Conservation (phyloP, 2,888 invertebrate species). For the Chrysolina americana region DNA sequence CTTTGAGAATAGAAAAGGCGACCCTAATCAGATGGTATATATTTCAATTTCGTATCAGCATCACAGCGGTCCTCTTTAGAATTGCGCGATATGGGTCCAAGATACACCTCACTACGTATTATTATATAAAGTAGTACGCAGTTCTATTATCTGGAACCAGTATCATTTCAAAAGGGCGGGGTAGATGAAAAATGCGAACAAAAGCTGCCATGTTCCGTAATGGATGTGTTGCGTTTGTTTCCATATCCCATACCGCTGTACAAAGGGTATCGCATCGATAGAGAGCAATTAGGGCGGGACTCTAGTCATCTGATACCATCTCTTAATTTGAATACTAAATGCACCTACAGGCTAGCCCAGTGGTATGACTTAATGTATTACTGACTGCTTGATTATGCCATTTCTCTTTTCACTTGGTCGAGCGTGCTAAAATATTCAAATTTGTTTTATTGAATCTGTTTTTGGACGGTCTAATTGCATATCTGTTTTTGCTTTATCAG, state of each 20-base stretch:
- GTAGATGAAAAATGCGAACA: constrained; percentile 63
- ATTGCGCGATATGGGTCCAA: constrained; percentile 28
- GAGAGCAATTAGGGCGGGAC: constrained; percentile 68
- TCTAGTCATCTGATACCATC: constrained; percentile 67
- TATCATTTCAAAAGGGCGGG: constrained; percentile 65
- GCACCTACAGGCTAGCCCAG: constrained; percentile 57
- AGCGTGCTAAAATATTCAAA: constrained; percentile 42
- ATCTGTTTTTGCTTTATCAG: background rate
- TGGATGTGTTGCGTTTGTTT: constrained; percentile 67
- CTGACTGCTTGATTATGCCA: constrained; percentile 45
- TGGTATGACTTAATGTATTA: constrained; percentile 52
- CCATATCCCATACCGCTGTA: constrained; percentile 64
- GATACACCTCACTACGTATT: constrained; percentile 25
- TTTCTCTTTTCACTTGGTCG: constrained; percentile 38
- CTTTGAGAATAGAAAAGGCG: background rate
- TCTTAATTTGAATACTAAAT: constrained; percentile 66
- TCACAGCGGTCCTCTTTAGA: constrained; percentile 21
- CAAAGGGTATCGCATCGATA: constrained; percentile 67
- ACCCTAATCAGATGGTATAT: constrained; percentile 20
- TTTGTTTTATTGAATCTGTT: constrained; percentile 19
- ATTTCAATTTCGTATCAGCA: constrained; percentile 17
- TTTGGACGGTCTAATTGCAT: background rate
- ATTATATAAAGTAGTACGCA: constrained; percentile 41
- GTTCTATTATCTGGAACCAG: constrained; percentile 60
- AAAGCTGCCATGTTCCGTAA: constrained; percentile 67